Evolutionary conservation across 1,140 invertebrate species (phyloP).

Genomic region (Macrobrachium nipponense): DNA sequence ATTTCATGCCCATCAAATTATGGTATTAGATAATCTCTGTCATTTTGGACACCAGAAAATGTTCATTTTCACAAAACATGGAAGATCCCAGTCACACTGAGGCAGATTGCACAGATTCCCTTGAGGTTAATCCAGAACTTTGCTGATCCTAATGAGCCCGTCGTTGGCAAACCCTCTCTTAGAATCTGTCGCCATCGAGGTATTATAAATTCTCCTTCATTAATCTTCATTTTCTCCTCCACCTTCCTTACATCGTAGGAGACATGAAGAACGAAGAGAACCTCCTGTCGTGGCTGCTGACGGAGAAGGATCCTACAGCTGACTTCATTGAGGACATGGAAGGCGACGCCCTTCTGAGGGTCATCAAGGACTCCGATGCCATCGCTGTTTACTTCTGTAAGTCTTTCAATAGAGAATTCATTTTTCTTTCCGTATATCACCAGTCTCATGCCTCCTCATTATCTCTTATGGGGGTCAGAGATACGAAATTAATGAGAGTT

Average conservation of each 20-base stretch:
- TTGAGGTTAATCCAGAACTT: no score
- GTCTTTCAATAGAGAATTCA: conserved; percentile 28
- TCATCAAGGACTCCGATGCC: conserved; percentile 65
- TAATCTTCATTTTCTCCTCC: not conserved
- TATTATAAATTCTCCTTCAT: no score
- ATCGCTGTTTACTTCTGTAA: conserved; percentile 68
- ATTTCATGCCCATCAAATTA: no score
- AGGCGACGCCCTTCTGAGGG: conserved; percentile 65
- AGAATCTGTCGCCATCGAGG: no score
- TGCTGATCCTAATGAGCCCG: no score
- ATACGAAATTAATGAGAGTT: no score
- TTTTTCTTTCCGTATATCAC: not conserved
- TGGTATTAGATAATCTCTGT: no score
- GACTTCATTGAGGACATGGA: conserved; percentile 69
- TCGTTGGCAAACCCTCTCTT: no score
- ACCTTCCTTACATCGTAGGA: conserved; percentile 68
- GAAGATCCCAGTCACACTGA: no score
- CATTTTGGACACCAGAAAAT: no score
- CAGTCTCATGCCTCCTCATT: not conserved
- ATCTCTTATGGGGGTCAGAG: not conserved
- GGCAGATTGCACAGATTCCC: no score
- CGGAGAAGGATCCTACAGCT: conserved; percentile 68
- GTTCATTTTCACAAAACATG: no score
- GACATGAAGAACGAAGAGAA: conserved; percentile 93
- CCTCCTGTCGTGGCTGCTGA: conserved; percentile 85